A percentile compares a stretch with the other conserved stretches of the same genome.
Conservation (phyloP, 2,113 vertebrate species). For the human (Homo sapiens) region DNA sequence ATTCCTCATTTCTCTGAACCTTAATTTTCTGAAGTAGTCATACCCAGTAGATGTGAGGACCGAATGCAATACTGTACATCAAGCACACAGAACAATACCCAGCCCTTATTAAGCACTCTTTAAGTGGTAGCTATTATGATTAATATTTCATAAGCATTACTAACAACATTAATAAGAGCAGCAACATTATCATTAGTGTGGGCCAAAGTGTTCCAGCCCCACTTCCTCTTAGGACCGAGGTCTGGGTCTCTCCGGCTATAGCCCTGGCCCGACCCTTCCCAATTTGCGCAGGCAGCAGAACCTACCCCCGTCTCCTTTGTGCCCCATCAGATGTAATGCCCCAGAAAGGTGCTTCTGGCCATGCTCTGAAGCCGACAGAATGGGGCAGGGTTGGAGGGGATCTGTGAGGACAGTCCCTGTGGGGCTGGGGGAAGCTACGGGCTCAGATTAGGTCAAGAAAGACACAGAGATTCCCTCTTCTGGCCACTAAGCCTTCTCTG, state of each 20-base stretch:
- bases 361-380: background rate
- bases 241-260: background rate
- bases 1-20: slow-evolving; percentile 57
- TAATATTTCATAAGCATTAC: slow-evolving; percentile 63
- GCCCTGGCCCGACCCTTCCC: background rate
- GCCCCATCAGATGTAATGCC: background rate
- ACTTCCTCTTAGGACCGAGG: background rate
- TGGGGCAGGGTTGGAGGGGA: background rate
- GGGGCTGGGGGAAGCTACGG: background rate
- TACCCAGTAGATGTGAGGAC: slow-evolving; percentile 6
- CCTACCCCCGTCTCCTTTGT: background rate
- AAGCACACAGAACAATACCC: slow-evolving; percentile 28
- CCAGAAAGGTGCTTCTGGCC: background rate
- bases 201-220: background rate
- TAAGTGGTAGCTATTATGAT: slow-evolving; percentile 64
- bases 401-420: background rate
- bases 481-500: background rate
- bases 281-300: background rate
- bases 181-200: slow-evolving; percentile 52
- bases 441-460: background rate
- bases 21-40: slow-evolving; percentile 54
- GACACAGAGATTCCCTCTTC: background rate
- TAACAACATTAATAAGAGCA: slow-evolving; percentile 54
- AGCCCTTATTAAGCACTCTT: slow-evolving; percentile 53
- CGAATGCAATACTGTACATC: slow-evolving; percentile 5